Conservation (phyloP, 2,113 vertebrate species). For the Benitochromis conjunctus region DNA sequence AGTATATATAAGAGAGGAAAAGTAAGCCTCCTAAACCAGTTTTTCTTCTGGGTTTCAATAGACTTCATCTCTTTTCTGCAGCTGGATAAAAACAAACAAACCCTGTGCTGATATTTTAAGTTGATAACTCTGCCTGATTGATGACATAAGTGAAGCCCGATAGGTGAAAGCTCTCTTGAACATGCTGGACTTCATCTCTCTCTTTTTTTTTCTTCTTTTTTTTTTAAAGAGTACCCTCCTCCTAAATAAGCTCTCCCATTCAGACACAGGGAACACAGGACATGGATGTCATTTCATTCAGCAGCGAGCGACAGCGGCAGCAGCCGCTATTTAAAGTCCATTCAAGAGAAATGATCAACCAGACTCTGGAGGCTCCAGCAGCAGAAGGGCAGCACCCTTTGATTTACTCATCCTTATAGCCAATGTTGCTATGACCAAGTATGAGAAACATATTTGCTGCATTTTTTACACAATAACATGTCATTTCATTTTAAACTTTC, state of each 20-base stretch:
- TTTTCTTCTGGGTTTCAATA: neutral
- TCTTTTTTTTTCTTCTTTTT: too few relatives aligned
- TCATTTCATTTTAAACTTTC: neutral
- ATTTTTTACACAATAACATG: neutral
- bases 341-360: neutral
- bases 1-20: neutral
- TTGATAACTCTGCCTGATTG: neutral
- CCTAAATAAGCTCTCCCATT: neutral
- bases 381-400: neutral
- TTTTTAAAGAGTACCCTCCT: neutral
- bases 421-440: neutral
- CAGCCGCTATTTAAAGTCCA: neutral
- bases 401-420: neutral
- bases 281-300: neutral
- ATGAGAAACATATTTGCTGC: neutral
- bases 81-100: neutral
- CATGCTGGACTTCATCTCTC: neutral
- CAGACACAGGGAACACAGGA: neutral
- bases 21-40: neutral
- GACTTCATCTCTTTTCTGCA: neutral
- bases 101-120: neutral
- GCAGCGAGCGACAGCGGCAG: neutral
- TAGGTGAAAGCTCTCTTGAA: neutral
- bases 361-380: neutral
- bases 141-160: neutral